phyloP scores from a whole-genome alignment of 2,888 invertebrate genomes.

The Lochmaea crataegi region DNA sequence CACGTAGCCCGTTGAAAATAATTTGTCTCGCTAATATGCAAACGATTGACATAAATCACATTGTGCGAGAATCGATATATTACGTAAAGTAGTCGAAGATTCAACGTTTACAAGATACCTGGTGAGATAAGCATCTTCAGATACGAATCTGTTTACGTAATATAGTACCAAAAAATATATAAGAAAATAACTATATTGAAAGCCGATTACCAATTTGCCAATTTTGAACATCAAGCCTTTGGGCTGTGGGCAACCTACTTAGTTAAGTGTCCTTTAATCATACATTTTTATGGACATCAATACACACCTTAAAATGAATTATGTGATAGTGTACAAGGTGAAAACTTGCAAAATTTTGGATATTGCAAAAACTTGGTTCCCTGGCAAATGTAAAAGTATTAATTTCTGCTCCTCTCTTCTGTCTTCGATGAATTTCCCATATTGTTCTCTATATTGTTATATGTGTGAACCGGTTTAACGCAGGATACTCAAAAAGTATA shows the following conservation, averaged over 20 bases:
- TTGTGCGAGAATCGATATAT: neutral
- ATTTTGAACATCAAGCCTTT: neutral
- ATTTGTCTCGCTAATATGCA: neutral
- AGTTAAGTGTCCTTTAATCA: neutral
- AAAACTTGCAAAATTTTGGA: neutral
- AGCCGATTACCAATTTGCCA: neutral
- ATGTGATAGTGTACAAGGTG: neutral
- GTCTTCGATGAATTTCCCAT: too few species aligned
- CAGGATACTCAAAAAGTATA: too few species aligned
- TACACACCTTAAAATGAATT: neutral
- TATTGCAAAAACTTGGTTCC: too few species aligned
- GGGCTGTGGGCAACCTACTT: neutral
- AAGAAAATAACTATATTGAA: neutral
- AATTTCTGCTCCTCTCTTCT: too few species aligned
- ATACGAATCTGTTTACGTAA: conserved; percentile 1
- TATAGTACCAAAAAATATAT: neutral
- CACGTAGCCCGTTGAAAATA: too few species aligned
- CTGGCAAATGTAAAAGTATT: too few species aligned
- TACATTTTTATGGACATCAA: neutral
- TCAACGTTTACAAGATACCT: neutral
- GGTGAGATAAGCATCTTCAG: neutral
- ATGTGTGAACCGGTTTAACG: too few species aligned
- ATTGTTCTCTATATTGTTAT: too few species aligned
- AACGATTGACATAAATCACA: neutral
- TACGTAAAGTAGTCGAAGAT: neutral